Evolutionary conservation across 1,140 invertebrate species (phyloP).

Genomic region (Caenorhabditis tropicalis): DNA sequence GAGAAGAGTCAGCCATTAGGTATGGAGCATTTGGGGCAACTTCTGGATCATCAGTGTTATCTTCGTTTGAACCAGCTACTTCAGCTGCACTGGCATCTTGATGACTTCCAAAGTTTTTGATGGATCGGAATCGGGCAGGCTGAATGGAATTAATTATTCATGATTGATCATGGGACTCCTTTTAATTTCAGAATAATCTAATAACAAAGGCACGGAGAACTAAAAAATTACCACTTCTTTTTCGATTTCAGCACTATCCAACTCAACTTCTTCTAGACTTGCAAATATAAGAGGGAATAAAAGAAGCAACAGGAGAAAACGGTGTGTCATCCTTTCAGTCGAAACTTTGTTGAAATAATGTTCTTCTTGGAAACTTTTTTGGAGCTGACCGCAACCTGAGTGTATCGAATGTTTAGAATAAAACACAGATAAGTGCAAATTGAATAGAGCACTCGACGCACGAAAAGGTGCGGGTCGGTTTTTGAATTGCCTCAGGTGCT

Average conservation of each 20-base stretch:
- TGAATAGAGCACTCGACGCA: constrained; percentile 43
- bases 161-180: too few species aligned
- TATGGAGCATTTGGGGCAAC: not conserved
- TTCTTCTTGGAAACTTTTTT: constrained; percentile 13
- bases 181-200: not conserved
- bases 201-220: not conserved
- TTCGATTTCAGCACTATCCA: constrained; percentile 5
- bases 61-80: not conserved
- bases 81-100: constrained; percentile 2
- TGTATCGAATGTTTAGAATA: constrained; percentile 44
- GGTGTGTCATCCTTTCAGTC: not conserved
- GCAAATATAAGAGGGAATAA: not conserved
- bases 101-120: constrained; percentile 16
- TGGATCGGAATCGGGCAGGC: constrained; percentile 1
- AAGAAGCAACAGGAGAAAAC: not conserved
- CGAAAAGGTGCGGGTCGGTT: constrained; percentile 40
- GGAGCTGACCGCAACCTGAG: not conserved
- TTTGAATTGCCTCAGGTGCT: constrained; percentile 23
- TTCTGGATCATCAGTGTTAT: constrained; percentile 28
- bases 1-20: constrained; percentile 19
- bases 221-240: constrained; percentile 14
- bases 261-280: not conserved
- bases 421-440: constrained; percentile 43
- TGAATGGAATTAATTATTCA: too few species aligned
- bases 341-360: constrained; percentile 6